Evolutionary conservation across 2,888 invertebrate species (phyloP).

Genomic region (Chirona hameri): DNA sequence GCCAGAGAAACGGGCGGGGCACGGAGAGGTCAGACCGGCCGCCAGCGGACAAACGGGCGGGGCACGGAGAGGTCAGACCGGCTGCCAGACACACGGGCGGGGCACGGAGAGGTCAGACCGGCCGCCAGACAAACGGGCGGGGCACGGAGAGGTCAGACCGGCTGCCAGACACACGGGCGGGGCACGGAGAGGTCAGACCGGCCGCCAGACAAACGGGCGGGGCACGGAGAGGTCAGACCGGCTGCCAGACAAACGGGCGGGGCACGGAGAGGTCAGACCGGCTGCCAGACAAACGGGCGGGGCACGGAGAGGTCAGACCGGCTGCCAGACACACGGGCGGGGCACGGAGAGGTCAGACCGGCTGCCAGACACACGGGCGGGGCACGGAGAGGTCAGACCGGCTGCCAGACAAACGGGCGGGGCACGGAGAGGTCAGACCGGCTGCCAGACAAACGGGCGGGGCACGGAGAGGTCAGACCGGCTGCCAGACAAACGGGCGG

Average conservation of each 20-base stretch:
- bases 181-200: too few relatives aligned
- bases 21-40: too few relatives aligned
- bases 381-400: too few relatives aligned
- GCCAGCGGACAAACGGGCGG: conserved; percentile 41
- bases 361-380: conserved; percentile 50
- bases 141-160: too few relatives aligned
- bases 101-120: too few relatives aligned
- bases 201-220: conserved; percentile 50
- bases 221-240: too few relatives aligned
- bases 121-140: conserved; percentile 50
- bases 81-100: conserved; percentile 50
- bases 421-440: too few relatives aligned
- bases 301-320: too few relatives aligned
- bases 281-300: conserved; percentile 50
- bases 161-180: conserved; percentile 50
- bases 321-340: conserved; percentile 50
- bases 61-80: too few relatives aligned
- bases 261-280: too few relatives aligned
- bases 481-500: conserved; percentile 50
- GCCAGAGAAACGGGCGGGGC: conserved; percentile 41
- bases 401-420: conserved; percentile 50
- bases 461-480: too few relatives aligned
- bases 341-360: too few relatives aligned
- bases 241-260: conserved; percentile 50
- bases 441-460: conserved; percentile 50